Percentiles rank a stretch among this genome's conserved stretches.
Evolutionary conservation across 2,113 vertebrate species (phyloP).

Genomic region (Toxostoma redivivum): DNA sequence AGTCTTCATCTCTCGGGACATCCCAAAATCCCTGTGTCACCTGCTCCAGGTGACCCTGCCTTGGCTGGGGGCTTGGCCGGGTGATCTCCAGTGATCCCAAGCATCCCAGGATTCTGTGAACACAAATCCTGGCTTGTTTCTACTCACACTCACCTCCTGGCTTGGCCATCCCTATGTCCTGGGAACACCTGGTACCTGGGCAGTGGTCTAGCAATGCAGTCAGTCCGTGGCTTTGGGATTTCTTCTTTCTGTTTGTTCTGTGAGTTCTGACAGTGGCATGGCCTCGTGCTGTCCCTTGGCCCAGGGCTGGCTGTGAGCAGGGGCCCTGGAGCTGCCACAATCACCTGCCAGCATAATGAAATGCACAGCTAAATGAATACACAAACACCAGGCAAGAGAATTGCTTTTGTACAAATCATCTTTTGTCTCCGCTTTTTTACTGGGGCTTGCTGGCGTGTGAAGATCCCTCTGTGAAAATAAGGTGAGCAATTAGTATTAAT

Average conservation of each 20-base stretch:
- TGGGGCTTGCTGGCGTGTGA: not conserved
- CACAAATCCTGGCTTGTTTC: not conserved
- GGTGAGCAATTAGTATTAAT: conserved; percentile 24
- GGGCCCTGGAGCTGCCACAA: not conserved
- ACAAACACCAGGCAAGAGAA: not conserved
- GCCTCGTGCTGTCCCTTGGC: not conserved
- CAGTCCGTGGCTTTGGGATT: not conserved
- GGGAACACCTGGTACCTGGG: not conserved
- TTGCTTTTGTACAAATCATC: conserved; percentile 1
- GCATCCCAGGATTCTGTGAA: not conserved
- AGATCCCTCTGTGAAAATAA: not conserved
- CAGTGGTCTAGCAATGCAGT: not conserved
- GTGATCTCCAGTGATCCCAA: not conserved
- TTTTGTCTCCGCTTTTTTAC: not conserved
- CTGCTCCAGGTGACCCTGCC: not conserved
- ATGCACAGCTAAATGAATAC: not conserved
- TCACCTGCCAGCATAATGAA: conserved; percentile 25
- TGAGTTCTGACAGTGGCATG: not conserved
- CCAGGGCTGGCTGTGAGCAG: not conserved
- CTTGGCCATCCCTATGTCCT: not conserved
- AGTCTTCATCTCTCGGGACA: not conserved
- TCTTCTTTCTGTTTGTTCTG: not conserved
- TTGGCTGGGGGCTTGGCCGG: not conserved
- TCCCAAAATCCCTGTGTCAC: not conserved
- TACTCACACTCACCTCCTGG: not conserved